Evolutionary conservation across 2,113 vertebrate genomes (phyloP).

Genomic region (Heterocephalus glaber): DNA sequence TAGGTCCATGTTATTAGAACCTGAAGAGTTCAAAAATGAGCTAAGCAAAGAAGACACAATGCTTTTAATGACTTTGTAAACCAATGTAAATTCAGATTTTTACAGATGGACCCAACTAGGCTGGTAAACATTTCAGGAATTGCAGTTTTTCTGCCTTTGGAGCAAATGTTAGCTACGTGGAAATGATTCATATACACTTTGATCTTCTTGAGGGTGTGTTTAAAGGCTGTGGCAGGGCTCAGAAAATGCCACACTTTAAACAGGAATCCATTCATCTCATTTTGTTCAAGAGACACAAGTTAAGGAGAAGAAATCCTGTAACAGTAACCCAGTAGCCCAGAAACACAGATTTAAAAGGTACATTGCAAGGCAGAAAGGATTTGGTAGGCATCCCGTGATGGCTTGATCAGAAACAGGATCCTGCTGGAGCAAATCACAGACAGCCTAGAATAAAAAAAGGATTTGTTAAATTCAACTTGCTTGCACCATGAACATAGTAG

Average conservation of each 20-base stretch:
- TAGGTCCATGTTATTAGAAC: not conserved
- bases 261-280: not conserved
- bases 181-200: not conserved
- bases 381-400: not conserved
- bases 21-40: not conserved
- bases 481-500: not conserved
- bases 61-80: slow-evolving; percentile 41
- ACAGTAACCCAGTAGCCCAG: not conserved
- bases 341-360: slow-evolving; percentile 45
- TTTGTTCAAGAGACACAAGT: not conserved
- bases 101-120: not conserved
- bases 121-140: slow-evolving; percentile 48
- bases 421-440: slow-evolving; percentile 48
- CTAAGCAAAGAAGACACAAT: not conserved
- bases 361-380: slow-evolving; percentile 8
- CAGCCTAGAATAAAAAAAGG: slow-evolving; percentile 28
- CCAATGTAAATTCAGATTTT: slow-evolving; percentile 22
- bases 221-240: not conserved
- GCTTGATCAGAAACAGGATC: slow-evolving; percentile 17
- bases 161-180: not conserved
- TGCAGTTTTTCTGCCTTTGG: not conserved
- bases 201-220: not conserved
- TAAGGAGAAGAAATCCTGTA: slow-evolving; percentile 16
- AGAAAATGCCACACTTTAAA: not conserved
- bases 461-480: not conserved